These are phyloP conservation scores for Amphipyra berbera DNA, from an alignment of 2,888 invertebrate genomes.

Conservation along the genomic window DNA sequence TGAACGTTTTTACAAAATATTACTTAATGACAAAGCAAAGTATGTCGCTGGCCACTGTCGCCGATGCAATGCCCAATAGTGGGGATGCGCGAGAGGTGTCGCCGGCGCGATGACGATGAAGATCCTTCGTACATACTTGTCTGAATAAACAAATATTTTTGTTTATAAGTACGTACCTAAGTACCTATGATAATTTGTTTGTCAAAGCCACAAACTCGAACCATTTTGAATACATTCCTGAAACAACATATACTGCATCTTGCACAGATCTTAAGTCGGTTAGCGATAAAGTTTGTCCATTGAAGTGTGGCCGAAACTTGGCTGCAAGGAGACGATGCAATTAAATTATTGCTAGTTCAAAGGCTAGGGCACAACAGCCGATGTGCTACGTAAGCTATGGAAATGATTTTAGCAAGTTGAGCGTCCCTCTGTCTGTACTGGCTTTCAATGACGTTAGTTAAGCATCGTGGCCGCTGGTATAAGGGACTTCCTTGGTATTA, in stretches of 20 bases:
- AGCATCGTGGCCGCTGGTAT: conserved; percentile 1
- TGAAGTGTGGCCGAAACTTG: conserved; percentile 74
- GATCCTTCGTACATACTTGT: no score
- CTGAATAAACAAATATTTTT: no score
- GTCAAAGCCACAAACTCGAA: not conserved
- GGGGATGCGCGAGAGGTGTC: no score
- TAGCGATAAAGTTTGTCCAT: conserved; percentile 77
- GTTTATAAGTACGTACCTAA: no score
- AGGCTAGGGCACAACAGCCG: conserved; percentile 81
- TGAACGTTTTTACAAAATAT: no score
- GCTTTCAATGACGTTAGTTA: conserved; percentile 62
- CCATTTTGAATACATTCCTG: conserved; percentile 39
- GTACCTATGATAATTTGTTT: no score
- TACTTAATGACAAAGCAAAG: no score
- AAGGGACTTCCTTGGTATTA: not conserved
- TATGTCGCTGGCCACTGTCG: no score
- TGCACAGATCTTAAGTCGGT: conserved; percentile 67
- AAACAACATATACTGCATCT: conserved; percentile 34
- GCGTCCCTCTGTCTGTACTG: conserved; percentile 46
- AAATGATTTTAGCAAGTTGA: conserved; percentile 76
- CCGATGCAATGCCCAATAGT: no score
- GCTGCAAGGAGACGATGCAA: conserved; percentile 76
- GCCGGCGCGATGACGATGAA: no score
- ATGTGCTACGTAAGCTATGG: conserved; percentile 71
- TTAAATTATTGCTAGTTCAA: conserved; percentile 86